Conservation (phyloP, 35 echinoderm and acorn worm genomes). For the Anneissia japonica region DNA sequence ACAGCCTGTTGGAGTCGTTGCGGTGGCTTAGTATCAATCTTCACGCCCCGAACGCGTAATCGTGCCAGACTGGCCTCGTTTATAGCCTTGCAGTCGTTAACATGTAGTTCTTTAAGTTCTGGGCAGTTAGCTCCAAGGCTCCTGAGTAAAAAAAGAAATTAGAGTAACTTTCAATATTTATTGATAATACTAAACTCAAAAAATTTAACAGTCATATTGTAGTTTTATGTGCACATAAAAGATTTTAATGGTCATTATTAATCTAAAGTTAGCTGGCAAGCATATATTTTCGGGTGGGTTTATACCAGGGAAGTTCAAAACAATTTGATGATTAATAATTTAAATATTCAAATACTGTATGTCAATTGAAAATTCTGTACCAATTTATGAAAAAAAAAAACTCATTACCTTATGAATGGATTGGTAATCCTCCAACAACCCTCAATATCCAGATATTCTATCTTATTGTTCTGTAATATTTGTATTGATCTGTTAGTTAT, state of each 20-base stretch:
- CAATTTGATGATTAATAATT: no score
- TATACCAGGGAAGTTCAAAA: no score
- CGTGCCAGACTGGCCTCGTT: conserved; percentile 4
- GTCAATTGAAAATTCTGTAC: no score
- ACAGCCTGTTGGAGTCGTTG: background rate
- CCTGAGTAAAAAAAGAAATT: background rate
- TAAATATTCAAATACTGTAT: no score
- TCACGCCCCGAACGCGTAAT: background rate
- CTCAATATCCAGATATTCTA: background rate
- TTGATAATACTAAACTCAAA: background rate
- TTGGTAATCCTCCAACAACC: conserved; percentile 17
- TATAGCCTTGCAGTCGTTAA: background rate
- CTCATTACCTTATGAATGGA: conserved; percentile 9
- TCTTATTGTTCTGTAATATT: background rate
- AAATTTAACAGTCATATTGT: background rate
- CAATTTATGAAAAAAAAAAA: no score
- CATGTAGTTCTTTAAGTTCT: background rate
- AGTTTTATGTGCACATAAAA: background rate
- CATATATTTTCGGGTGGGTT: no score
- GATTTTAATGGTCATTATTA: no score
- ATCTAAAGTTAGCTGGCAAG: no score
- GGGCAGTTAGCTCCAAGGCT: background rate
- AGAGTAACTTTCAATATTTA: background rate
- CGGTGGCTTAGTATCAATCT: background rate
- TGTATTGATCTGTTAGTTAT: background rate